Base-by-base conservation (phyloP, 2,888 invertebrate genomes). In the Papilio elwesi region DNA sequence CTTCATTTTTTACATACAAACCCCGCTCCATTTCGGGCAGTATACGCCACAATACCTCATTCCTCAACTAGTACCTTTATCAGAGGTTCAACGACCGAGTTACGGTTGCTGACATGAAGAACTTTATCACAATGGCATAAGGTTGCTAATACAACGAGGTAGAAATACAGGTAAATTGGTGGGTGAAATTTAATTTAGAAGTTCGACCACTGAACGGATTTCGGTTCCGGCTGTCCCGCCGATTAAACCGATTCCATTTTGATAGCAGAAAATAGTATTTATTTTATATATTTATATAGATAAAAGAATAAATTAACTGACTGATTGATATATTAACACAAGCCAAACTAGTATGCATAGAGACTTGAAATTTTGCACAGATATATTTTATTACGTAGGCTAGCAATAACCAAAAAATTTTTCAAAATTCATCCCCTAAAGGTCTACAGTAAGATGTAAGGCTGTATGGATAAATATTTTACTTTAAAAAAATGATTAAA, bases 171-270 rank as follows among this genome's bases (percentile, higher is more conserved):
- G 15, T 59, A 59, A 12, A 43, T 15, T 43, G 9, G 13, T 59
- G 43, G 38, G 38, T 59, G 43, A 43, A 59, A 59, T 59, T 59
- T 59, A 59, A 59, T 59, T 65, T 51, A 51, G 65, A 65, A 65
- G n/a, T 49, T 65, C 49, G 43, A 68, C 68, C 57, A 57, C 55
- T 48, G 68, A 47, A 57, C 48, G 57, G 68, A 57, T 68, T 68
- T 57, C 68, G 68, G 68, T 57, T 68, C 53, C 48, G 57, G 48
- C 68, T 48, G 68, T 43, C 53, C 48, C 48, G 68, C 68, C 57
- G 57, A 57, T 68, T 68, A 68, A 68, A 68, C 57, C 55, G 55
- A 68, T 62, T 62, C 9, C 59, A 62, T 62, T 62, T 62, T 62
- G 59, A 62, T 62, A 43, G 59, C 43, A 62, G n/a, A 6, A 62